These are phyloP conservation scores for Oxycera nigricornis DNA, from an alignment of 2,888 invertebrate species.

Conservation along the genomic window DNA sequence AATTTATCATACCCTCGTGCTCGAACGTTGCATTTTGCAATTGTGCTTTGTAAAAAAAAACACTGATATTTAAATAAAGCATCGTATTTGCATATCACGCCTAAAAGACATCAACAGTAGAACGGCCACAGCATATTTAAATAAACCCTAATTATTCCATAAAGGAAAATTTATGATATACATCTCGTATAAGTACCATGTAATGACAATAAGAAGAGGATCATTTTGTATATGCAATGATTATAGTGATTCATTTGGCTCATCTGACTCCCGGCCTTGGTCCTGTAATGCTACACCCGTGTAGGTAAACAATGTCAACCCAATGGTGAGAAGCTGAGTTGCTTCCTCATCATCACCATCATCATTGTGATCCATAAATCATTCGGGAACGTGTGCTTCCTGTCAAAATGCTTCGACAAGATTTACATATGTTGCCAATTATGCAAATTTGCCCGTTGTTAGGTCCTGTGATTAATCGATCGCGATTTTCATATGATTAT, in stretches of 20 bases:
- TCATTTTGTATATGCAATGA: neutral
- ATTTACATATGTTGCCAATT: constrained; percentile 42
- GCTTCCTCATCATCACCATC: neutral
- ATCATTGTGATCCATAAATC: constrained; percentile 48
- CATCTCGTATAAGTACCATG: constrained; percentile 27
- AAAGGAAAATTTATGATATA: neutral
- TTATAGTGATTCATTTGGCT: neutral
- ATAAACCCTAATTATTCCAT: constrained; percentile 36
- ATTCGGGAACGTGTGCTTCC: constrained; percentile 58
- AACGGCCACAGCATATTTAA: neutral
- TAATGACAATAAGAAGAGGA: constrained; percentile 34
- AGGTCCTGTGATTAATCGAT: constrained; percentile 31
- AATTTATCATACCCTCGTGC: neutral
- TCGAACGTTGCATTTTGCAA: neutral
- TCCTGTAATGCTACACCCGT: neutral
- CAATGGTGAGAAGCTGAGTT: constrained; percentile 1
- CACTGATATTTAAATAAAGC: constrained; percentile 23
- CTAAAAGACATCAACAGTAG: neutral
- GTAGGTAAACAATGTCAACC: neutral
- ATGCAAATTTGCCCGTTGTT: constrained; percentile 42
- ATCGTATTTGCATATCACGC: constrained; percentile 33
- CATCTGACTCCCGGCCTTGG: neutral
- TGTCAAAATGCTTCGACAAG: constrained; percentile 50
- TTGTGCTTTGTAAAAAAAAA: neutral
- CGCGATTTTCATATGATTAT: neutral